These are phyloP conservation scores for Corvus cornix DNA, from an alignment of 2,113 vertebrate genomes.

Conservation along the genomic window DNA sequence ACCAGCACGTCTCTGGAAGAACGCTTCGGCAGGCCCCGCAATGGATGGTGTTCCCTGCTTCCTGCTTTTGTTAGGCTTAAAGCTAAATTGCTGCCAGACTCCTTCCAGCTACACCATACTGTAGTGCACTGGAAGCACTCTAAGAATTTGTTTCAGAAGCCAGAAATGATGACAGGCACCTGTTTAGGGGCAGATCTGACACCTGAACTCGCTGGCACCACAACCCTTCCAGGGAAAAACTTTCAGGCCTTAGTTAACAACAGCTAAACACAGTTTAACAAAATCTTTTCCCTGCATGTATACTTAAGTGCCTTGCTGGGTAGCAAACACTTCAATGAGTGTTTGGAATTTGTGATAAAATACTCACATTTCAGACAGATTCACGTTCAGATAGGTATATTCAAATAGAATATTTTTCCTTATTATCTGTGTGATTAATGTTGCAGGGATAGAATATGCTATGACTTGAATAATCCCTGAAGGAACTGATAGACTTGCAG, in stretches of 20 bases:
- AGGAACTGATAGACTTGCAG: neutral
- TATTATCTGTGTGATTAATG: neutral
- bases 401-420: neutral
- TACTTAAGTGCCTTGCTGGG: neutral
- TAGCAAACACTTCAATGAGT: neutral
- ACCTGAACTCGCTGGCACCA: neutral
- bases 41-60: neutral
- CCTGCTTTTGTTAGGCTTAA: constrained; percentile 27
- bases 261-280: neutral
- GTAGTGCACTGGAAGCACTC: neutral
- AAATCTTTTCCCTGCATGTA: neutral
- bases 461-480: neutral
- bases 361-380: neutral
- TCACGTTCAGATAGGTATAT: neutral
- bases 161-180: neutral
- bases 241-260: neutral
- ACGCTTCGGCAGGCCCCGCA: neutral
- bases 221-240: neutral
- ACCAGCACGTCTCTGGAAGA: neutral
- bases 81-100: neutral
- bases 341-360: neutral
- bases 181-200: neutral
- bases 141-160: neutral
- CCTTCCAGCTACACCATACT: neutral
- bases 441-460: neutral